These are phyloP conservation scores for Xiphorhynchus elegans DNA, from an alignment of 2,113 vertebrate genomes.

Conservation along the genomic window DNA sequence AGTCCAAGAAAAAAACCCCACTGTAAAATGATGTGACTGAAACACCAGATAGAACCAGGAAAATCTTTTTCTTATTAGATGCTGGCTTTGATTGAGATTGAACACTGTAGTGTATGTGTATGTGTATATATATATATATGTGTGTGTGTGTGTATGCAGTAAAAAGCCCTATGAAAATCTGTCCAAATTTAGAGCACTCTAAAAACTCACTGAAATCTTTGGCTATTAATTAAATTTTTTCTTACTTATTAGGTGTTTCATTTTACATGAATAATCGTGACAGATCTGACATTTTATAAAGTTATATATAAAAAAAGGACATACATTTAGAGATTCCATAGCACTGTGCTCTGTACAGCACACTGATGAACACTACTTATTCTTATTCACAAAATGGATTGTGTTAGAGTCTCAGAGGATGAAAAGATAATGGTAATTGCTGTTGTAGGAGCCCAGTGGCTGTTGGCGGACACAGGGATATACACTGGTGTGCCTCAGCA, in stretches of 20 bases:
- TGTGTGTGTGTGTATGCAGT: neutral
- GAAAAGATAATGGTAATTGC: neutral
- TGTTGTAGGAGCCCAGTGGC: neutral
- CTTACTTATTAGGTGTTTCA: neutral
- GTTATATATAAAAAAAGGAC: neutral
- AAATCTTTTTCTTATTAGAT: neutral
- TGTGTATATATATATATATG: fast-evolving
- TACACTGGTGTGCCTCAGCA: fast-evolving
- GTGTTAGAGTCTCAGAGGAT: neutral
- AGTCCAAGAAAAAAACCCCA: neutral
- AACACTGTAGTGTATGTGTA: neutral
- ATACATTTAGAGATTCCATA: neutral
- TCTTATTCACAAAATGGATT: neutral
- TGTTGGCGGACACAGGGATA: neutral
- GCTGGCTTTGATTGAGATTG: neutral
- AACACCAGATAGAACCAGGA: neutral
- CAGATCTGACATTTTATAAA: neutral
- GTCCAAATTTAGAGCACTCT: neutral
- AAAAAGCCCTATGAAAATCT: neutral
- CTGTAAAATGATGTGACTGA: neutral
- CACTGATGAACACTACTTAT: neutral
- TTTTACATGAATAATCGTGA: neutral
- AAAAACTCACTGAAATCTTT: neutral
- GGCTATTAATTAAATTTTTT: neutral
- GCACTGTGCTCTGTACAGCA: neutral